Conservation (phyloP, 2,888 invertebrate genomes). For the Notodonta dromedarius region DNA sequence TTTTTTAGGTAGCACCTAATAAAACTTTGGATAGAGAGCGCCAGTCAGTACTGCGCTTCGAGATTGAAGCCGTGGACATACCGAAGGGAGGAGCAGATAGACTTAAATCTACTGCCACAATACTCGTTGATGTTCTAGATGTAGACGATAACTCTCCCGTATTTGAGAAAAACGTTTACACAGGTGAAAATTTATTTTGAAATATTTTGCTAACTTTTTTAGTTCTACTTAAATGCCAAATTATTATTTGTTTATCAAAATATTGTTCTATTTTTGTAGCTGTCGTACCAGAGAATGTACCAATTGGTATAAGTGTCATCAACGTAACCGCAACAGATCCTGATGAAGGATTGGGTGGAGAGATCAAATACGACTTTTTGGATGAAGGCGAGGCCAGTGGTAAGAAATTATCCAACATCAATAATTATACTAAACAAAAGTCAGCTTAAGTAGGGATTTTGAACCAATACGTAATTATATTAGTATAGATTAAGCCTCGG, state of each 20-base stretch:
- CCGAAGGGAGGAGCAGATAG: conserved; percentile 88
- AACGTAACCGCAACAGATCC: conserved; percentile 89
- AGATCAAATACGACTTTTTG: conserved; percentile 88
- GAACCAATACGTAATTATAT: no score
- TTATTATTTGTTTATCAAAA: background rate
- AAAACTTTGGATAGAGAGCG: conserved; percentile 89
- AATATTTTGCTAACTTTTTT: no score
- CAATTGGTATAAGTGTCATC: conserved; percentile 86
- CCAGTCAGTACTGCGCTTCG: conserved; percentile 87
- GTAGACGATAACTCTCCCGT: conserved; percentile 91
- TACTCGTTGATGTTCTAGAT: conserved; percentile 88
- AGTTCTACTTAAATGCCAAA: background rate
- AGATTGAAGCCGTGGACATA: conserved; percentile 90
- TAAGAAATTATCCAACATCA: conserved; percentile 45
- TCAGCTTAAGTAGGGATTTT: background rate
- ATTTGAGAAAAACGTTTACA: conserved; percentile 86
- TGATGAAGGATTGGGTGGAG: conserved; percentile 89
- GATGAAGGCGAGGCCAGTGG: conserved; percentile 90
- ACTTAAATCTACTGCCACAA: conserved; percentile 85
- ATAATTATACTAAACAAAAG: no score
- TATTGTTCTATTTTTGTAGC: conserved; percentile 64
- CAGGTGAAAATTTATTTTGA: conserved; percentile 49
- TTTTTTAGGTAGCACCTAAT: conserved; percentile 82
- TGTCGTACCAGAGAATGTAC: conserved; percentile 91
- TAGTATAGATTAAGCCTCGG: no score